These are phyloP conservation scores for Caenorhabditis sp. DNA, from an alignment of 2,888 invertebrate species.

Conservation along the genomic window DNA sequence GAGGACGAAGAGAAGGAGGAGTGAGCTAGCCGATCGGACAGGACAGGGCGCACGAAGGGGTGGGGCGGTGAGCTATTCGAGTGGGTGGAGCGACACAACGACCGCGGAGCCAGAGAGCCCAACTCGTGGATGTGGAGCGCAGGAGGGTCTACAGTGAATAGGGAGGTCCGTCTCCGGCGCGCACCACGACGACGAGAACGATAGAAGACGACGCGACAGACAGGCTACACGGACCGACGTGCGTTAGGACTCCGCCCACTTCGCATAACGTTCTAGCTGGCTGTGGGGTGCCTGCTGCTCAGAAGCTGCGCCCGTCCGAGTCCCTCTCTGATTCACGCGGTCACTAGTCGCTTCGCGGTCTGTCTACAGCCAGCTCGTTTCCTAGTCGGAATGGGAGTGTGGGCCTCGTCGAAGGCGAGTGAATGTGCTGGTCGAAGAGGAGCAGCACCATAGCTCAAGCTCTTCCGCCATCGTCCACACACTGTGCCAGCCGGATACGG, in stretches of 20 bases:
- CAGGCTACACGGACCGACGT: constrained; percentile 38
- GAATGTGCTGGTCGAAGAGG: constrained; percentile 60
- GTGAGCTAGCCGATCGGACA: constrained; percentile 54
- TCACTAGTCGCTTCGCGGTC: constrained; percentile 45
- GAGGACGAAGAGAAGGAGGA: constrained; percentile 13
- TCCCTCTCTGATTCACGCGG: constrained; percentile 59
- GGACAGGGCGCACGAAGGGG: constrained; percentile 52
- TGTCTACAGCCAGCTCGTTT: constrained; percentile 64
- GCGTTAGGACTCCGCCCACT: constrained; percentile 50
- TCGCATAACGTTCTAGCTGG: constrained; percentile 60
- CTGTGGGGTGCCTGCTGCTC: constrained; percentile 41
- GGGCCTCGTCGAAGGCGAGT: constrained; percentile 37
- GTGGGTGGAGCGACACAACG: constrained; percentile 53
- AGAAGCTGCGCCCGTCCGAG: constrained; percentile 33
- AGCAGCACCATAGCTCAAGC: constrained; percentile 52
- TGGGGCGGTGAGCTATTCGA: constrained; percentile 46
- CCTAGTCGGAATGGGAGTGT: constrained; percentile 54
- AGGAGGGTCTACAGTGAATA: constrained; percentile 58
- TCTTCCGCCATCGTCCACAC: constrained; percentile 28
- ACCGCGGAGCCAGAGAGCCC: constrained; percentile 47
- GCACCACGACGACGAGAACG: constrained; percentile 59
- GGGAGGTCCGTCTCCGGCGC: constrained; percentile 34
- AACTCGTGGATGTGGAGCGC: constrained; percentile 53
- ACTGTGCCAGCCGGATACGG: constrained; percentile 54
- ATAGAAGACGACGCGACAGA: constrained; percentile 56